Evolutionary conservation across 2,888 invertebrate species (phyloP).

Genomic region (Drosophila helvetica): DNA sequence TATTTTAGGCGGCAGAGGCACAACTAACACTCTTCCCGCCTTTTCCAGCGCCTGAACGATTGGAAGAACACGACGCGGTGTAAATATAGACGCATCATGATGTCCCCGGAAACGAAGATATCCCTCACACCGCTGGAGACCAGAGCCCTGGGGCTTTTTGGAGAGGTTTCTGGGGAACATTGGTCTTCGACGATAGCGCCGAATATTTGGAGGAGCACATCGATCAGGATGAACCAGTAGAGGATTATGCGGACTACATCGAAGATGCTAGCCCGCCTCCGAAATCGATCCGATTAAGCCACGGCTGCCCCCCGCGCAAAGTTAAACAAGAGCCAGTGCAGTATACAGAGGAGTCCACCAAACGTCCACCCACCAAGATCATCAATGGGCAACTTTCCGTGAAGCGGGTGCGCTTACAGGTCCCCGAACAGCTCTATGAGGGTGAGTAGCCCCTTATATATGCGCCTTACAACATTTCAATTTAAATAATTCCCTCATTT

Average conservation of each 20-base stretch:
- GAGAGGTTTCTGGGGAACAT: slow-evolving; percentile 56
- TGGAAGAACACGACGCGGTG: slow-evolving; percentile 84
- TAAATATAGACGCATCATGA: slow-evolving; percentile 81
- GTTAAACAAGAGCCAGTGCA: slow-evolving; percentile 61
- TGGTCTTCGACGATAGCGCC: slow-evolving; percentile 45
- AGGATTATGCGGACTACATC: slow-evolving; percentile 52
- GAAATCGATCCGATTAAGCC: slow-evolving; percentile 3
- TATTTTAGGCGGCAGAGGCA: slow-evolving; percentile 39
- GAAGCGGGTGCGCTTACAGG: slow-evolving; percentile 66
- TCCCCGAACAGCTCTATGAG: slow-evolving; percentile 73
- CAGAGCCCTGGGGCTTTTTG: slow-evolving; percentile 79
- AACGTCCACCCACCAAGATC: slow-evolving; percentile 60
- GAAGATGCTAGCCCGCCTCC: slow-evolving; percentile 22
- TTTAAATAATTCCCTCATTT: background rate
- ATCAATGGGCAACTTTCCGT: slow-evolving; percentile 76
- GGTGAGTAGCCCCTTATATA: slow-evolving; percentile 49
- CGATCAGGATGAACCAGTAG: slow-evolving; percentile 65
- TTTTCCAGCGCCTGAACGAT: slow-evolving; percentile 81
- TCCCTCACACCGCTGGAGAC: slow-evolving; percentile 79
- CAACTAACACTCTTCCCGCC: background rate
- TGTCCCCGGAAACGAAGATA: slow-evolving; percentile 74
- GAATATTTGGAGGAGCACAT: slow-evolving; percentile 72
- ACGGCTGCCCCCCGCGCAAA: background rate
- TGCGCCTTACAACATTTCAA: too few species aligned
- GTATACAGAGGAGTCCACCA: slow-evolving; percentile 55